Evolutionary conservation across 1,140 invertebrate genomes (phyloP).

Genomic region (Stegodyphus dumicola): DNA sequence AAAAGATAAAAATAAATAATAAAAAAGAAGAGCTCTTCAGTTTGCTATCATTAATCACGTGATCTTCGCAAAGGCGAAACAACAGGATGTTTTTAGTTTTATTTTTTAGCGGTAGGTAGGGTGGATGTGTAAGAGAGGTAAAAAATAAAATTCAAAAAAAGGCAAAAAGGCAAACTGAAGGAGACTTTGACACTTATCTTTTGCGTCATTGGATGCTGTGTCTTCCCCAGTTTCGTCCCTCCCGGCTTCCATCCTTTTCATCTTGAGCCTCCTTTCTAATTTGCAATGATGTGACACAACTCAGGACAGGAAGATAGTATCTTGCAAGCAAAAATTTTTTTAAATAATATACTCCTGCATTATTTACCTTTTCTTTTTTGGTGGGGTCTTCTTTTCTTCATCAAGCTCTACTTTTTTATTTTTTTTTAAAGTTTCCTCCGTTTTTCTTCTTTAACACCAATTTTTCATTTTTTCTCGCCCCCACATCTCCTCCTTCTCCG

Average conservation of each 20-base stretch:
- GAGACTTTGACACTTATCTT: slow-evolving; percentile 60
- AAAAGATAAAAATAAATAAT: background rate
- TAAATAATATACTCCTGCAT: slow-evolving; percentile 58
- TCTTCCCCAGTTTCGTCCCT: background rate
- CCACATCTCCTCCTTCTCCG: background rate
- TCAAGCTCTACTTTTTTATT: slow-evolving; percentile 43
- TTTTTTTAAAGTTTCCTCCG: background rate
- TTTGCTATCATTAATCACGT: slow-evolving; percentile 62
- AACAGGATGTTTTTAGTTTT: slow-evolving; percentile 54
- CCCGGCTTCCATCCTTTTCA: slow-evolving; percentile 41
- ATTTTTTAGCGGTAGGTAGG: slow-evolving; percentile 32
- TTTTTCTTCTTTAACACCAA: slow-evolving; percentile 39
- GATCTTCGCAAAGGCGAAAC: slow-evolving; percentile 55
- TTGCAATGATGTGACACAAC: slow-evolving; percentile 57
- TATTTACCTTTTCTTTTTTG: slow-evolving; percentile 53
- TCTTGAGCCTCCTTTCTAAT: slow-evolving; percentile 58
- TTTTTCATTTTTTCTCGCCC: slow-evolving; percentile 50
- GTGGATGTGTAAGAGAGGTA: background rate
- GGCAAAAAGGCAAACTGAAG: slow-evolving; percentile 9
- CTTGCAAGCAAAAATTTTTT: slow-evolving; percentile 48
- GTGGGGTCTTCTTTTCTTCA: slow-evolving; percentile 51
- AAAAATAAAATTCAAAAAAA: slow-evolving; percentile 22
- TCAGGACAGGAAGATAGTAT: slow-evolving; percentile 50
- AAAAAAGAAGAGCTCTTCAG: slow-evolving; percentile 51
- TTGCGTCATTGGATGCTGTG: slow-evolving; percentile 56